Conservation (phyloP, 2,888 invertebrate genomes). For the Sphaerophoria rueppellii region DNA sequence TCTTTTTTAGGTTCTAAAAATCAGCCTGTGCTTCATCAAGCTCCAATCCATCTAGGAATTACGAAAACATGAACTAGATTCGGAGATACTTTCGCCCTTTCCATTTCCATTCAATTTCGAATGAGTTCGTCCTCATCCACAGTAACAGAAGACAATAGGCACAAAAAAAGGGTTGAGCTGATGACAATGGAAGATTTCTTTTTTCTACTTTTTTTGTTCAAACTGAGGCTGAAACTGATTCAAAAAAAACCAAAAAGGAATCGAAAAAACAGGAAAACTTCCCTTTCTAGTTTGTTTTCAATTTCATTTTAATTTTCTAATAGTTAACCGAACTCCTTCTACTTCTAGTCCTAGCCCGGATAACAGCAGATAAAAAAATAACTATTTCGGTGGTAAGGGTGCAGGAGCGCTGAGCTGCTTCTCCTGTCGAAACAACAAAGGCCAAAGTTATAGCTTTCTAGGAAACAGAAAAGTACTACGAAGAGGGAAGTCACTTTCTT, state of each 20-base stretch:
- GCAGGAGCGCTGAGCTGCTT: neutral
- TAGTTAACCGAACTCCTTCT: neutral
- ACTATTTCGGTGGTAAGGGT: slow-evolving; percentile 56
- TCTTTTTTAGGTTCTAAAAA: slow-evolving; percentile 24
- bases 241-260: neutral
- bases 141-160: slow-evolving; percentile 29
- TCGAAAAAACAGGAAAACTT: slow-evolving; percentile 33
- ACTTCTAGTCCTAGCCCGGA: neutral
- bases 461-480: slow-evolving; percentile 31
- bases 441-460: slow-evolving; percentile 62
- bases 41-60: slow-evolving; percentile 45
- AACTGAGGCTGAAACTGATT: slow-evolving; percentile 4
- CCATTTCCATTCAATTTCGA: slow-evolving; percentile 9
- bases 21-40: slow-evolving; percentile 34
- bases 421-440: slow-evolving; percentile 50
- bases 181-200: slow-evolving; percentile 31
- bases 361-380: neutral
- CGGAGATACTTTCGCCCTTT: slow-evolving; percentile 47
- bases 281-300: slow-evolving; percentile 68
- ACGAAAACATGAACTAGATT: slow-evolving; percentile 63
- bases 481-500: slow-evolving; percentile 50
- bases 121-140: slow-evolving; percentile 26
- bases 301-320: slow-evolving; percentile 67
- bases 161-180: slow-evolving; percentile 28
- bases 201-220: slow-evolving; percentile 21